Evolutionary conservation across 1,140 invertebrate species (phyloP), one percentile per base, ranked within the genome.

Genomic region (Drosophila mojavensis): DNA sequence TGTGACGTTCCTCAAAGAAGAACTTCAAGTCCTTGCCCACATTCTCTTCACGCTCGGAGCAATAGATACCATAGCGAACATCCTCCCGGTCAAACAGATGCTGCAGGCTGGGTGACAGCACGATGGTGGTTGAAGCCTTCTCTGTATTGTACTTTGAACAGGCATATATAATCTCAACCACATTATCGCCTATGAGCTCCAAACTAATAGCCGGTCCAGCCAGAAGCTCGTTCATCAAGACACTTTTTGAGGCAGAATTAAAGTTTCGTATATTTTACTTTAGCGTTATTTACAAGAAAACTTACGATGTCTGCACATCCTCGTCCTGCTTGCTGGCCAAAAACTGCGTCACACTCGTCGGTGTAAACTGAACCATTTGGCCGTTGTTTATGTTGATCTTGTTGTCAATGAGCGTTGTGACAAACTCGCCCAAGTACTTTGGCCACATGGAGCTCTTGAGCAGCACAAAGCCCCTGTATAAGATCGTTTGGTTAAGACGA

Each of bases 111-210:
- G 93, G 93, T 2, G 96, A 94, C 43, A 93, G 91, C 7, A 68
- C 78, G 5, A 80, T 24, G 1, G 7, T 50, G 4, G 67, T 47
- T 2, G 62, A 58, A 53, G 92, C 92, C 15, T 60, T 53, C 1
- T 83, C 81, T 0, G 68, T 66, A 3, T 69, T 78, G 20, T 76
- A 75, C 5, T 65, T 72, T 36, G 72, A 66, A 41, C 88, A 92
- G 15, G 77, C 69, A 47, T 65, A 64, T 13, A 92, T 95, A 73
- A 83, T 93, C 62, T 93, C 84, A 6, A 96, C 93, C 56, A 95
- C 95, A 93, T 96, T 94, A 68, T 95, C 94, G n/a, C 95, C 96
- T 39, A 97, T 94, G 36, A 98, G 86, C 91, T 97, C 95, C 85
- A 98, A 88, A 10, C 94, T 95, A 79, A 97, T 92, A 1, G 97